phyloP scores from a whole-genome alignment of 2,797 vertebrate species.

The Cynopterus sphinx region DNA sequence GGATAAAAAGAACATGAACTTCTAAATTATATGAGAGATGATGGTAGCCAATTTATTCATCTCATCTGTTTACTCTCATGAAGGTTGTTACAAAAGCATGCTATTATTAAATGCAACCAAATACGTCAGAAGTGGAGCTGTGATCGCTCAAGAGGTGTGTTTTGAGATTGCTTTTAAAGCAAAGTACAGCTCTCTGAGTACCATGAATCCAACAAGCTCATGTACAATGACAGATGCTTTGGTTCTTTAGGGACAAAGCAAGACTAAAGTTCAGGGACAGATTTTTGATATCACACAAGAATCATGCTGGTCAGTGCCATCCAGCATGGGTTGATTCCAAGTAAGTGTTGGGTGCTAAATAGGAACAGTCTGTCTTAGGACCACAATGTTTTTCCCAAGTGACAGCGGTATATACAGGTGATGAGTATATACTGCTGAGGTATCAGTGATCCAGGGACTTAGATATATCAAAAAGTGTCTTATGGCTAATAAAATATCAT shows the following conservation, averaged over 20 bases:
- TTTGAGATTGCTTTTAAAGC: constrained; percentile 58
- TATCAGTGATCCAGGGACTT: neutral
- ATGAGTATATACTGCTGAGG: neutral
- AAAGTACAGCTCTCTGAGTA: constrained; percentile 48
- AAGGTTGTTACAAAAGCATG: constrained; percentile 55
- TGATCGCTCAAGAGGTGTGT: constrained; percentile 31
- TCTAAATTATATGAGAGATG: constrained; percentile 72
- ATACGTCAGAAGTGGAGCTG: constrained; percentile 56
- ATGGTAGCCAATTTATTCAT: constrained; percentile 60
- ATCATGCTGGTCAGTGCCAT: neutral
- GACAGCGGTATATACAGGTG: neutral
- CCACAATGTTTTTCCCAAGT: neutral
- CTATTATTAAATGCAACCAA: constrained; percentile 55
- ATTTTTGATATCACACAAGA: constrained; percentile 22
- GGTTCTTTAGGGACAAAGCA: neutral
- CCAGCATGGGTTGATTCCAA: constrained; percentile 20
- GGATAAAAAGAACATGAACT: constrained; percentile 69
- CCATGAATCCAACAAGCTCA: constrained; percentile 23
- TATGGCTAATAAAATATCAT: constrained; percentile 28
- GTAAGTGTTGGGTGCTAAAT: constrained; percentile 17
- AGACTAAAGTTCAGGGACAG: neutral
- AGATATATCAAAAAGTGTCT: neutral
- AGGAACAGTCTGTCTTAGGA: neutral
- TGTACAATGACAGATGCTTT: constrained; percentile 28
- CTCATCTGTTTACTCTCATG: constrained; percentile 49